A percentile compares a stretch with the other conserved stretches of the same genome.
Evolutionary conservation across 2,888 invertebrate species (phyloP).

Genomic region (Ophonus ardosiacus): DNA sequence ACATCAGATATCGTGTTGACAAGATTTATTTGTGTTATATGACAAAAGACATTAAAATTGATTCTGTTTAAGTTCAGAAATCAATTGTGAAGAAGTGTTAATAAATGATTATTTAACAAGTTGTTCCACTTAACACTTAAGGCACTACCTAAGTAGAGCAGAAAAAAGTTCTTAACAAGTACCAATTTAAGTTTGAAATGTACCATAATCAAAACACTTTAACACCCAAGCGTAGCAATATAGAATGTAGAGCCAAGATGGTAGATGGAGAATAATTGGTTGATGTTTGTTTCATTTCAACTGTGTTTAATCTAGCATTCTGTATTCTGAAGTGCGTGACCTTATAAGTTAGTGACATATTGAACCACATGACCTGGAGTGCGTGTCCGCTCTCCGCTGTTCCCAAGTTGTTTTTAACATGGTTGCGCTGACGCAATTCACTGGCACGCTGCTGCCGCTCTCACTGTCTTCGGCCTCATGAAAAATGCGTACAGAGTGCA

Average conservation of each 20-base stretch:
- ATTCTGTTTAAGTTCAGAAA: not conserved
- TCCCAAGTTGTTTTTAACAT: conserved; percentile 64
- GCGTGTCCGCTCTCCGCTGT: conserved; percentile 54
- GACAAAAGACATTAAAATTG: not conserved
- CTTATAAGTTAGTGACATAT: conserved; percentile 62
- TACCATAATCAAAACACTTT: conserved; percentile 48
- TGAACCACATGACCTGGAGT: conserved; percentile 62
- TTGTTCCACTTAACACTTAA: conserved; percentile 20
- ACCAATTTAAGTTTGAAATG: conserved; percentile 43
- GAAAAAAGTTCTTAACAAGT: conserved; percentile 36
- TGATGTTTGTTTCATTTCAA: conserved; percentile 36
- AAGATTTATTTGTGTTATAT: too few species aligned
- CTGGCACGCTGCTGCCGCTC: conserved; percentile 14
- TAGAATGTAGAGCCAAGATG: conserved; percentile 5
- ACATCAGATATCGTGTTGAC: too few species aligned
- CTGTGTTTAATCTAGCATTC: conserved; percentile 3
- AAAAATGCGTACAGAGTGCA: conserved; percentile 61
- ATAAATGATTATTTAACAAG: conserved; percentile 31
- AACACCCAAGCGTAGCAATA: conserved; percentile 30
- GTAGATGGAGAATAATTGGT: conserved; percentile 7
- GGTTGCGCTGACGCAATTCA: conserved; percentile 58
- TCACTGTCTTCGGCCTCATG: conserved; percentile 22
- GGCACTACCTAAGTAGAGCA: conserved; percentile 38
- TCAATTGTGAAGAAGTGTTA: not conserved
- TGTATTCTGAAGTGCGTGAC: conserved; percentile 58